Base-by-base conservation (phyloP, 2,888 invertebrate species). In the Torymus texanus region DNA sequence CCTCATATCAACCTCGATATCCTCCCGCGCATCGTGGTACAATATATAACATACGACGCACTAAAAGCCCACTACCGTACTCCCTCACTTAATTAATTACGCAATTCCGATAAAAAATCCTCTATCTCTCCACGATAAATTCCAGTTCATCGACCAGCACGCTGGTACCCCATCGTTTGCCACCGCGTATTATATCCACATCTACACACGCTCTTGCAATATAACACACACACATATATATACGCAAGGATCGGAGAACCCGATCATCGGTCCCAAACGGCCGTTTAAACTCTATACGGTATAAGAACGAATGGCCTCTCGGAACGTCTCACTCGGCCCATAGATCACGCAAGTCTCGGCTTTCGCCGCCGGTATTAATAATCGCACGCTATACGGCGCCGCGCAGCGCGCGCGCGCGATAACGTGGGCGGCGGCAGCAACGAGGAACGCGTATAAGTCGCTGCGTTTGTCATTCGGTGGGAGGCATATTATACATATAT, bases 251-350 rank as follows among this genome's bases (percentile, higher is more conserved):
- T 41, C 41, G 41, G 41, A 41, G 41, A 41, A 41, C 41, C 41
- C 41, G 41, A 41, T 41, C 41, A 8, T 5, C 41, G 41, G 41
- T 41, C 41, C 85, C 85, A 87, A 88, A 88, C 86, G 88, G 88
- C 87, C 89, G 88, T 89, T 89, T 89, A 89, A 86, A 84, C 13
- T 50, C n/a, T 5, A 16, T 5, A 16, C 56, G 86, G 88, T 88
- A n/a, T 86, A 87, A 85, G 85, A 86, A 90, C 86, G 85, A 87
- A 90, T 90, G 85, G 86, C 86, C 88, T 84, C 83, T 89, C 89
- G 88, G 87, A 89, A 89, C 88, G 88, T 89, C 88, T 89, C 89
- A 89, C 89, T 89, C 87, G 87, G 82, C 58, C 86, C 85, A 88
- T 90, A 89, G 88, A 90, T 90, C 88, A 90, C 83, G 82, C 81